Evolutionary conservation across 2,113 vertebrate species (phyloP).

Genomic region (Malurus alboscapulatus): DNA sequence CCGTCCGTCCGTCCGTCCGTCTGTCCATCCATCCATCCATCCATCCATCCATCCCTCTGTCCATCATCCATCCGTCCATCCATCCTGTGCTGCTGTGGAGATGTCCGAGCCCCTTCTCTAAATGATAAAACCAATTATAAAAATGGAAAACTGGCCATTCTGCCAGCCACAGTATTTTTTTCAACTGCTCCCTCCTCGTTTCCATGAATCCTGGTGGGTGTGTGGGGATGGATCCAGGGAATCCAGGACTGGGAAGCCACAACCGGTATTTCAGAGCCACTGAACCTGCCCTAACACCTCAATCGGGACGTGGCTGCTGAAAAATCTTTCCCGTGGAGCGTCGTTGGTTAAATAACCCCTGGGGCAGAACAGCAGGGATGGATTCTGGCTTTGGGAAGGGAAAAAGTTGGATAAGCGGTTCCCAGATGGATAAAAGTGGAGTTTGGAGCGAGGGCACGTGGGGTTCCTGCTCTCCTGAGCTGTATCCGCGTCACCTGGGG

Average conservation of each 20-base stretch:
- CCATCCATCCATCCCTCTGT: background rate
- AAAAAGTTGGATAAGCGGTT: rapidly evolving
- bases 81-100: background rate
- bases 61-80: background rate
- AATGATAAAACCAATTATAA: rapidly evolving
- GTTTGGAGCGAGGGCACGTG: rapidly evolving
- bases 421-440: rapidly evolving
- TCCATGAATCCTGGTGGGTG: rapidly evolving
- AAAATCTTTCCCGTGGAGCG: rapidly evolving
- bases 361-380: rapidly evolving
- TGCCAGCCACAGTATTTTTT: background rate
- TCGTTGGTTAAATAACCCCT: rapidly evolving
- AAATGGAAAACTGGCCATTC: rapidly evolving
- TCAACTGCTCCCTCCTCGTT: rapidly evolving
- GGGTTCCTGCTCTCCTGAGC: background rate
- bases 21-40: background rate
- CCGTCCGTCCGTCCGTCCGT: background rate
- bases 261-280: too few species aligned
- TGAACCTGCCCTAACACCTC: too few species aligned
- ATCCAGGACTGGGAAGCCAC: background rate
- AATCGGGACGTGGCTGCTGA: background rate
- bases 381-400: background rate
- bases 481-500: rapidly evolving
- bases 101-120: background rate
- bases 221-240: background rate